Base-by-base conservation (phyloP, 1,140 invertebrate species). In the Eupeodes corollae region DNA sequence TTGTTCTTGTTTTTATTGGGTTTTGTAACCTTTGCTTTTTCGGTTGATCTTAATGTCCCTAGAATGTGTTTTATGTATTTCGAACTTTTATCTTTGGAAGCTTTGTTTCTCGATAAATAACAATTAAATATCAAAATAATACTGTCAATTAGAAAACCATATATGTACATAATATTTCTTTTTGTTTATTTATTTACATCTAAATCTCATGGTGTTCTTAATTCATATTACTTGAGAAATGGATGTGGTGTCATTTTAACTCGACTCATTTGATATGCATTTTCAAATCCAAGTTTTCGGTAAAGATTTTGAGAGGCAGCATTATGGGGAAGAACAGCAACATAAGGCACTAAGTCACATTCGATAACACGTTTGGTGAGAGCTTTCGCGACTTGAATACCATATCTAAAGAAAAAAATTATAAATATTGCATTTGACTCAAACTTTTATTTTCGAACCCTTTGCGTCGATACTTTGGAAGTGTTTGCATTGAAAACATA, bases 401-500 rank as follows among this genome's bases (percentile, higher is more conserved):
- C 82, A 66, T 79, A 82, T 44, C 66, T 68, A 31, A 1, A 46
- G 42, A n/a, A 16, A 16, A 14, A 39, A 13, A 47, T 33, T 37
- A 5, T 2, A 11, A 18, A 32, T 45, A 8, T 13, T 41, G 11
- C 1, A 3, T 39, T 35, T 11, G 39, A 31, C 13, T 34, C 9
- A 14, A 39, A 33, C 13, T 33, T 33, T 33, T 33, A 9, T 8
- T 19, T 18, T 14, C 71, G 56, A 64, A 79, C 53, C 86, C 86
- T 75, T 87, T 87, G 54, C 85, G 74, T 48, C 85, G 75, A 64
- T 79, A 83, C 61, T 86, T 82, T 19, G 84, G 84, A 62, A 79
- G 76, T 44, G 86, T 89, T 69, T 88, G 84, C 86, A 89, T 89
- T n/a, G 85, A 88, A 67, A 88, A 88, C 86, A 89, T 88, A 34